A percentile compares a stretch with the other conserved stretches of the same genome.
Conservation (phyloP, 2,888 invertebrate species). For the Allophyes oxyacanthae region DNA sequence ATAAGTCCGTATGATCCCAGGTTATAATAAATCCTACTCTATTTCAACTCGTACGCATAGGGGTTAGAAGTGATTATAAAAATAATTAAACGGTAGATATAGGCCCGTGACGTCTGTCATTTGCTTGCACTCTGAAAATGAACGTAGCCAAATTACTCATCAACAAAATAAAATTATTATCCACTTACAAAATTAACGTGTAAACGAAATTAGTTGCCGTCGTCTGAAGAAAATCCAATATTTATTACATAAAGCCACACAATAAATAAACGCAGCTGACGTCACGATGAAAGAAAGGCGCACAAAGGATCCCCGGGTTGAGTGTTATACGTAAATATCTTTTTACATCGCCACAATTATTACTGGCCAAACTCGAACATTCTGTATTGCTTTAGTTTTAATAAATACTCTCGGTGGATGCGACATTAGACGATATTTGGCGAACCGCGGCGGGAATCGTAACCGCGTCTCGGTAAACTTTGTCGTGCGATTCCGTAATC, state of each 20-base stretch:
- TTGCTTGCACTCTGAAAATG: background rate
- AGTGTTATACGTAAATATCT: slow-evolving; percentile 32
- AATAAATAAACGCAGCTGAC: slow-evolving; percentile 49
- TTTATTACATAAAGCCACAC: slow-evolving; percentile 48
- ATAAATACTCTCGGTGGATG: slow-evolving; percentile 50
- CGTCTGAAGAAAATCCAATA: slow-evolving; percentile 44
- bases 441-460: slow-evolving; percentile 41
- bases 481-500: slow-evolving; percentile 56
- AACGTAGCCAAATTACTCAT: background rate
- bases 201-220: slow-evolving; percentile 21
- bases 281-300: slow-evolving; percentile 41
- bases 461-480: slow-evolving; percentile 64
- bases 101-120: background rate
- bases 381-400: slow-evolving; percentile 56
- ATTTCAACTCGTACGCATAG: too few species aligned
- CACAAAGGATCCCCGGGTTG: slow-evolving; percentile 32
- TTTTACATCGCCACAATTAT: slow-evolving; percentile 45
- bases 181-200: slow-evolving; percentile 25
- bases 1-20: too few species aligned
- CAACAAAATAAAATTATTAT: slow-evolving; percentile 9
- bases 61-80: too few species aligned
- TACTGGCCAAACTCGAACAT: slow-evolving; percentile 39
- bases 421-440: slow-evolving; percentile 56
- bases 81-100: too few species aligned
- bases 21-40: too few species aligned